phyloP scores from a whole-genome alignment of 1,140 invertebrate genomes.

The Drosophila parabipectinata region DNA sequence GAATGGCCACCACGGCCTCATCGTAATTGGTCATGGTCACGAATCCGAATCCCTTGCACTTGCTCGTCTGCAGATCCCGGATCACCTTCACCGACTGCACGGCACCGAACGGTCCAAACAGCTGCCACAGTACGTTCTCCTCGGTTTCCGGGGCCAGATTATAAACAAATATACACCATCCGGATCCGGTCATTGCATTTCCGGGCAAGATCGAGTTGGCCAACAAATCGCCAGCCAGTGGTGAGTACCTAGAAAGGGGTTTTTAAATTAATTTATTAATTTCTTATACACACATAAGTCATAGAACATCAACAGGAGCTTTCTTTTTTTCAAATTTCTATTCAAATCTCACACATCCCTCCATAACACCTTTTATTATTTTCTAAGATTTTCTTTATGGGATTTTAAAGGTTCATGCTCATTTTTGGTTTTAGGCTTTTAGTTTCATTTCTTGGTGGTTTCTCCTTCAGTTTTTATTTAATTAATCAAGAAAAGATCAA shows the following conservation, averaged over 20 bases:
- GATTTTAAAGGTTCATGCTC: not conserved
- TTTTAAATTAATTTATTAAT: conserved; percentile 2
- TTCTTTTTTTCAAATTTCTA: not conserved
- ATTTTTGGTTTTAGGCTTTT: not conserved
- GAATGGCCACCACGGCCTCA: conserved; percentile 94
- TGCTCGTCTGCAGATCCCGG: conserved; percentile 94
- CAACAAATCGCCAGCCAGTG: conserved; percentile 88
- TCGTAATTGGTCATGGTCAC: conserved; percentile 98
- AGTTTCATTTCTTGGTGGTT: not conserved
- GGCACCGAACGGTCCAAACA: conserved; percentile 96
- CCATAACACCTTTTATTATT: not conserved
- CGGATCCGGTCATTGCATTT: conserved; percentile 90
- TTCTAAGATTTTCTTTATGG: not conserved
- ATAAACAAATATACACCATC: conserved; percentile 97
- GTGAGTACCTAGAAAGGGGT: conserved; percentile 86
- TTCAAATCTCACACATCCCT: conserved; percentile 1
- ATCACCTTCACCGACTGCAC: conserved; percentile 96
- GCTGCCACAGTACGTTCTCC: conserved; percentile 95
- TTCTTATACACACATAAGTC: not conserved
- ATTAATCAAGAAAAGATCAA: not conserved
- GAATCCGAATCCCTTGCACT: conserved; percentile 97
- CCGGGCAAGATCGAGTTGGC: conserved; percentile 90
- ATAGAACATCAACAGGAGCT: conserved; percentile 4
- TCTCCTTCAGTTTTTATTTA: not conserved
- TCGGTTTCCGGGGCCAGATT: conserved; percentile 96